A percentile compares a stretch with the other conserved stretches of the same genome.
Evolutionary conservation across 2,888 invertebrate species (phyloP).

Genomic region (Chalcosyrphus nemorum): DNA sequence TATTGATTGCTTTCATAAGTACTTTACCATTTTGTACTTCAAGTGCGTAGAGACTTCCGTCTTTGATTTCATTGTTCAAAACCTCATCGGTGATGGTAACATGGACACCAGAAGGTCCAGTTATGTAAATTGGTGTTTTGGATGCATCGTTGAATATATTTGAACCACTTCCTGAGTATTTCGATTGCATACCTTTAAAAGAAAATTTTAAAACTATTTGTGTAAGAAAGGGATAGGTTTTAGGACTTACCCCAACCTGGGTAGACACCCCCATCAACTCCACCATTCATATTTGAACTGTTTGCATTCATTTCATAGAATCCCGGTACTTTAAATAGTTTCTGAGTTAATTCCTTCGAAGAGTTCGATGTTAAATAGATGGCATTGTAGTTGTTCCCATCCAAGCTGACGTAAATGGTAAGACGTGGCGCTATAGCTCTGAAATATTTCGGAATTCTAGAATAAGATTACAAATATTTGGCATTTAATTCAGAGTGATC

Average conservation of each 20-base stretch:
- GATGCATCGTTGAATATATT: slow-evolving; percentile 83
- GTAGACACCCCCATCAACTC: slow-evolving; percentile 74
- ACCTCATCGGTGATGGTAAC: slow-evolving; percentile 93
- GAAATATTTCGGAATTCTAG: slow-evolving; percentile 73
- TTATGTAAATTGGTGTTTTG: slow-evolving; percentile 86
- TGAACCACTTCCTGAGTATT: slow-evolving; percentile 82
- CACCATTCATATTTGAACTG: slow-evolving; percentile 75
- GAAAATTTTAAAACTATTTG: not conserved
- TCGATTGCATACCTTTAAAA: slow-evolving; percentile 78
- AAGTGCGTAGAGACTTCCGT: slow-evolving; percentile 88
- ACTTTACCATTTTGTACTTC: slow-evolving; percentile 83
- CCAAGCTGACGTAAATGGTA: slow-evolving; percentile 91
- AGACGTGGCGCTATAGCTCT: slow-evolving; percentile 89
- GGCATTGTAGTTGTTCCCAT: slow-evolving; percentile 88
- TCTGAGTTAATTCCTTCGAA: slow-evolving; percentile 86
- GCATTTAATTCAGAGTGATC: slow-evolving; percentile 24
- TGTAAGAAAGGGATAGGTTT: slow-evolving; percentile 74
- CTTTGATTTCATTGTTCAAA: slow-evolving; percentile 89
- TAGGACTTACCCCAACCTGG: slow-evolving; percentile 75
- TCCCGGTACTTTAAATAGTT: slow-evolving; percentile 85
- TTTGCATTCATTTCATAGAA: slow-evolving; percentile 80
- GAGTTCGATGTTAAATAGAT: slow-evolving; percentile 89
- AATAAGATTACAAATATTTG: slow-evolving; percentile 55
- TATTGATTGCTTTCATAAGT: slow-evolving; percentile 82
- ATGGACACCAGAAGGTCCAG: slow-evolving; percentile 92